Conservation (phyloP, 2,888 invertebrate species). For the Eupithecia subumbrata region DNA sequence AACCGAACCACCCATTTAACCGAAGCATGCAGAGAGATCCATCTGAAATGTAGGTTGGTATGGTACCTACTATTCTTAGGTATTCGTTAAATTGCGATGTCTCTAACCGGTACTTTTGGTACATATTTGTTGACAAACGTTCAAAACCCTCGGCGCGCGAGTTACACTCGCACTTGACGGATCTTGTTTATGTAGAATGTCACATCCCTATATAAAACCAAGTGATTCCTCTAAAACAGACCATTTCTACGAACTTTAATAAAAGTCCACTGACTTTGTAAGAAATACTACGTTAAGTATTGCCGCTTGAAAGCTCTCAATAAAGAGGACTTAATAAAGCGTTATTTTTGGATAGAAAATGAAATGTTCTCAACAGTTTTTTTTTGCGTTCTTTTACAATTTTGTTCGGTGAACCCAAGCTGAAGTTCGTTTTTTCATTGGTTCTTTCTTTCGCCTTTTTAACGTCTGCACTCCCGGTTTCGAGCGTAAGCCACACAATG, state of each 20-base stretch:
- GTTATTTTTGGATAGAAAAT: background rate
- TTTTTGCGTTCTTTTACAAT: background rate
- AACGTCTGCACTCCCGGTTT: conserved; percentile 20
- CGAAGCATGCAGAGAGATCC: no score
- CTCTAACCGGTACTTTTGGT: no score
- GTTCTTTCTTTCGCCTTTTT: conserved; percentile 16
- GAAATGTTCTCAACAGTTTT: background rate
- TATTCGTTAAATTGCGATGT: no score
- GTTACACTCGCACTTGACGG: no score
- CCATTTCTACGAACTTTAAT: background rate
- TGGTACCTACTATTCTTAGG: no score
- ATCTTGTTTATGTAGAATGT: no score
- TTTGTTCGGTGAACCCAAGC: conserved; percentile 1
- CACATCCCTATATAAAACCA: no score
- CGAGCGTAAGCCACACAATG: conserved; percentile 30
- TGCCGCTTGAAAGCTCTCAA: background rate
- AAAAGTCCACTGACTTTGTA: background rate
- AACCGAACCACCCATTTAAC: no score
- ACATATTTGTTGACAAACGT: no score
- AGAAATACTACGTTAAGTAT: background rate
- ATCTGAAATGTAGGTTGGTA: no score
- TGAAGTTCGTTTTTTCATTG: background rate
- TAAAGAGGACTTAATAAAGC: background rate
- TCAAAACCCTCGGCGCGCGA: no score
- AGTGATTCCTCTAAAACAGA: background rate